Base-by-base conservation (phyloP, 2,888 invertebrate genomes). In the Masnerella sp. region DNA sequence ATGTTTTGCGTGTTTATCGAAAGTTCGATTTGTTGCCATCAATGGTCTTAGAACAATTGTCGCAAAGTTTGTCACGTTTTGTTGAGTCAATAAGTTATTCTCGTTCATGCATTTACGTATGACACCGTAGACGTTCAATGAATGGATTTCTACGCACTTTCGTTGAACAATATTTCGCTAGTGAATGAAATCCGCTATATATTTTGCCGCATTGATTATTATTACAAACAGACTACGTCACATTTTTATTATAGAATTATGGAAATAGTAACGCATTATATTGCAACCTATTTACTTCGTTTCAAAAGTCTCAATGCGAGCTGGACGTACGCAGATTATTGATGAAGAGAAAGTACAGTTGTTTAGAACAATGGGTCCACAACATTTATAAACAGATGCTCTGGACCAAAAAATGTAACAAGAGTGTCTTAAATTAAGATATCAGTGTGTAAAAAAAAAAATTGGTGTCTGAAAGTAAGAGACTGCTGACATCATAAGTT, bases 121-220 rank as follows among this genome's bases (percentile, higher is more conserved):
- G 38, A 14, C 38, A 2, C 25, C 36, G 22, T 38, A 36, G 15
- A 25, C 32, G 1, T 15, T 20, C 17, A 38, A 38, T 52, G 36
- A 52, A 36, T 52, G 36, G 51, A 22, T 36, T 52, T 52, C 14
- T 52, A 38, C 38, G 51, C 51, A 36, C 51, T 38, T 52, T 36
- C 36, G 18, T 14, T 14, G 32, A 36, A 36, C 36, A 51, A 51
- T 36, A 22, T 51, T 34, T 36, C 36, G 51, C 11, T 9, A 15
- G 14, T 51, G 51, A 36, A 51, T 51, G 34, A 51, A 34, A 8
- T 12, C n/a, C n/a, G n/a, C n/a, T n/a, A n/a, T n/a, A n/a, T n/a
- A n/a, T n/a, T n/a, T n/a, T n/a, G n/a, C n/a, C n/a, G n/a, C n/a
- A n/a, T 12, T 14, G 34, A 9, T 8, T 22, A 22, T 22, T 9